These are phyloP conservation scores for Loris lydekkerianus DNA, from an alignment of 2,797 vertebrate species.

Conservation along the genomic window DNA sequence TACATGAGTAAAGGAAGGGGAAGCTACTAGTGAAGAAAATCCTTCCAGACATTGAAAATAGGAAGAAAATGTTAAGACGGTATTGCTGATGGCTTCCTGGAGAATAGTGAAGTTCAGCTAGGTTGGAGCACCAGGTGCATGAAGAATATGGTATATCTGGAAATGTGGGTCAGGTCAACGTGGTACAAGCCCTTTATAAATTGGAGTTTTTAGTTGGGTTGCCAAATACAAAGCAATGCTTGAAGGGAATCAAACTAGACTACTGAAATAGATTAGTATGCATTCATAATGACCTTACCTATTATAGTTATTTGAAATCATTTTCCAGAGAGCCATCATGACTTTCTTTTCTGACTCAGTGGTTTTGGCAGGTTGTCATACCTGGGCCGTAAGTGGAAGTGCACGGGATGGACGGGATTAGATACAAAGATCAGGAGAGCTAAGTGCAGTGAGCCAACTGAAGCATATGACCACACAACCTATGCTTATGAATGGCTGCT, in stretches of 20 bases:
- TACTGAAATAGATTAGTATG: background rate
- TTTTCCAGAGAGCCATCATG: background rate
- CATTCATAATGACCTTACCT: background rate
- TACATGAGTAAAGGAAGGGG: background rate
- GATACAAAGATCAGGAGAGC: constrained; percentile 19
- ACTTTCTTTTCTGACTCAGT: background rate
- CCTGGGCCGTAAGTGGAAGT: background rate
- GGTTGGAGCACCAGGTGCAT: background rate
- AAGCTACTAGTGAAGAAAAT: constrained; percentile 52
- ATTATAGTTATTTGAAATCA: constrained; percentile 8
- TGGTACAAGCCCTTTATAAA: background rate
- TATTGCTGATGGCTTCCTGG: background rate
- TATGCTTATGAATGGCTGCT: background rate
- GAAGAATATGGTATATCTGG: background rate
- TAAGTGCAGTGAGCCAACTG: background rate
- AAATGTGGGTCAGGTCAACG: background rate
- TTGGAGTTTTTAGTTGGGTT: background rate
- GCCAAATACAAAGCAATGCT: constrained; percentile 35
- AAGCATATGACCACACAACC: constrained; percentile 10
- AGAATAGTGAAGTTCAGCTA: background rate
- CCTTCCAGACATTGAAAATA: background rate
- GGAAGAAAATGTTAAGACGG: constrained; percentile 15
- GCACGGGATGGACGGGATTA: background rate
- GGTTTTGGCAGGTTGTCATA: background rate
- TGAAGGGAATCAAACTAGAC: background rate